Conservation (phyloP, 2,113 vertebrate species). For the Megaleporinus macrocephalus region DNA sequence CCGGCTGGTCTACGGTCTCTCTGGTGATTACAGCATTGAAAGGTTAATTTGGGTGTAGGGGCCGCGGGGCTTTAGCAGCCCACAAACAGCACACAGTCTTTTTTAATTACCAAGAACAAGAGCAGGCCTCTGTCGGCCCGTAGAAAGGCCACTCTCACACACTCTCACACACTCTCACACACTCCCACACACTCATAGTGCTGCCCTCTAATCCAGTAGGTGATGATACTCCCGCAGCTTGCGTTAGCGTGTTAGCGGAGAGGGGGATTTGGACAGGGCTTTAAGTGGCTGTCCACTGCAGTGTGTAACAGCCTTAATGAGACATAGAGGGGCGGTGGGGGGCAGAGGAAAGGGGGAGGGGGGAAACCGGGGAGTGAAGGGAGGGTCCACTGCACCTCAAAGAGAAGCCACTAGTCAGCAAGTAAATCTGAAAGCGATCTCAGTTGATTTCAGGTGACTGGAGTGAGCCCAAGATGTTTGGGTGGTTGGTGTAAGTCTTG, state of each 20-base stretch:
- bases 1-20: background rate
- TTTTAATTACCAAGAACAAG: slow-evolving; percentile 11
- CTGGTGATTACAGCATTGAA: slow-evolving; percentile 4
- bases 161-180: background rate
- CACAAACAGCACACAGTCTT: background rate
- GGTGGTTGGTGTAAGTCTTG: no score
- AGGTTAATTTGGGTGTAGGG: slow-evolving; percentile 8
- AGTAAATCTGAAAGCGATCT: background rate
- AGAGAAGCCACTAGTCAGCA: background rate
- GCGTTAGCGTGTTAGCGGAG: background rate
- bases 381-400: slow-evolving; percentile 3
- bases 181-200: background rate
- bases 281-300: slow-evolving; percentile 3
- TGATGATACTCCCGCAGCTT: background rate
- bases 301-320: background rate
- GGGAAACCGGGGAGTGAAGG: background rate
- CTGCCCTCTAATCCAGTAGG: background rate
- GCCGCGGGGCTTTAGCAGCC: background rate
- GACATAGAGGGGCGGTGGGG: background rate
- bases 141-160: background rate
- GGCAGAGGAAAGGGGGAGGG: background rate
- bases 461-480: no score
- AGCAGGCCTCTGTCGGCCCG: background rate
- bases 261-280: slow-evolving; percentile 1
- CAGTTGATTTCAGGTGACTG: no score